Evolutionary conservation across 2,113 vertebrate genomes (phyloP).

Genomic region (Lipophrys pholis): DNA sequence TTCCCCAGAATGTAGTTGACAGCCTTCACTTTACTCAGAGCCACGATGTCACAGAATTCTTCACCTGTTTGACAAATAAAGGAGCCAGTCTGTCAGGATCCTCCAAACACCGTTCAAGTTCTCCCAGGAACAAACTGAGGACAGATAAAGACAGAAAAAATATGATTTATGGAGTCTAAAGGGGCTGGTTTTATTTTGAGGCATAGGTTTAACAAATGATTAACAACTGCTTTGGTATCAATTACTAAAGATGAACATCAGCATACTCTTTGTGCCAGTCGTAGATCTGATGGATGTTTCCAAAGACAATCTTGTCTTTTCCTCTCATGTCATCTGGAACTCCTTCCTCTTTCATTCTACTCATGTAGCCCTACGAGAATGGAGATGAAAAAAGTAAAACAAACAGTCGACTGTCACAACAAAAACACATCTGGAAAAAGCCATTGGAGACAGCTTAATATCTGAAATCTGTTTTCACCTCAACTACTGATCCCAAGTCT

Average conservation of each 20-base stretch:
- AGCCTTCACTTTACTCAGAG: background rate
- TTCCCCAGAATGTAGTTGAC: background rate
- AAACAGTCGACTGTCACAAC: background rate
- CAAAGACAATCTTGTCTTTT: constrained; percentile 99
- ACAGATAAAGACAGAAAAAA: constrained; percentile 29
- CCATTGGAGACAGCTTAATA: background rate
- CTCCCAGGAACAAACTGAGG: constrained; percentile 94
- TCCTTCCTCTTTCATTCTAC: constrained; percentile 97
- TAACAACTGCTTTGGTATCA: too few relatives aligned
- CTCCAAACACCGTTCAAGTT: constrained; percentile 98
- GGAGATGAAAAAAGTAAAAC: constrained; percentile 8
- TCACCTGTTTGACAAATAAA: constrained; percentile 96
- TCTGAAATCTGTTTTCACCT: constrained; percentile 81
- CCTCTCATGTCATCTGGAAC: constrained; percentile 99
- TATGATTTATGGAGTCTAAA: background rate
- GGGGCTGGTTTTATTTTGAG: too few relatives aligned
- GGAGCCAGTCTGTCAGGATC: constrained; percentile 94
- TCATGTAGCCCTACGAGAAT: constrained; percentile 92
- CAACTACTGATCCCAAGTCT: constrained; percentile 95
- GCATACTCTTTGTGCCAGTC: constrained; percentile 99
- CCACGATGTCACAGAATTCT: constrained; percentile 31
- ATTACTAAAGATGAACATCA: background rate
- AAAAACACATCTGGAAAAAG: background rate
- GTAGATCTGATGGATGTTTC: constrained; percentile 99
- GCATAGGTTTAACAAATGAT: too few relatives aligned